Percentiles rank a stretch among this genome's conserved stretches.
phyloP scores from a whole-genome alignment of 2,113 vertebrate genomes.

The Malurus cyaneus region DNA sequence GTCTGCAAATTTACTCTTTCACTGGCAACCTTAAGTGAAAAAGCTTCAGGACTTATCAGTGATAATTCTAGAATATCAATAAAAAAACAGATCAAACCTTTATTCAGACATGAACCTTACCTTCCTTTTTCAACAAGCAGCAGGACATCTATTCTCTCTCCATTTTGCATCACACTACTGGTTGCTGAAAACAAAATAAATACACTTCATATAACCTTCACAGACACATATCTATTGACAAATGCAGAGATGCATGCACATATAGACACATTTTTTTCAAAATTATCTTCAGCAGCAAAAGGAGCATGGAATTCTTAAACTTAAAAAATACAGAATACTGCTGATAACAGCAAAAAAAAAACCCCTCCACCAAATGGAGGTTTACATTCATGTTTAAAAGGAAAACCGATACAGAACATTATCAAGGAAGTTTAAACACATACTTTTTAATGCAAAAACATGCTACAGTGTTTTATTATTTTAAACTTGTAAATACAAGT shows the following conservation, averaged over 20 bases:
- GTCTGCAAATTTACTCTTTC: neutral
- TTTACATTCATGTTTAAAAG: neutral
- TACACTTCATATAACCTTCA: neutral
- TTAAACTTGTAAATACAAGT: neutral
- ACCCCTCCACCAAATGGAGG: neutral
- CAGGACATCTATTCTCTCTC: slow-evolving; percentile 88
- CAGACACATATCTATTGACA: neutral
- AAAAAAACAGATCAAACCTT: neutral
- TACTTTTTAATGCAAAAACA: neutral
- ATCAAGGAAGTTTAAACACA: neutral
- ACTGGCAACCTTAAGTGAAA: neutral
- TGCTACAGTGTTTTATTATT: neutral
- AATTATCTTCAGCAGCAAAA: neutral
- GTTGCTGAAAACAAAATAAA: slow-evolving; percentile 76
- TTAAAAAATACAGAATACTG: neutral
- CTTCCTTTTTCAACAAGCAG: slow-evolving; percentile 93
- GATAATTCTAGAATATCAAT: neutral
- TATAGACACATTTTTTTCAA: neutral
- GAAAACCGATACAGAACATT: neutral
- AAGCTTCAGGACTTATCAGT: neutral
- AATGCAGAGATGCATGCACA: neutral
- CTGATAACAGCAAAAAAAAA: neutral
- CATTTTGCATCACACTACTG: slow-evolving; percentile 84
- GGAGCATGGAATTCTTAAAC: neutral
- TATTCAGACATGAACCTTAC: slow-evolving; percentile 69